Base-by-base conservation (phyloP, 2,888 invertebrate species). In the Galerucella pusilla region DNA sequence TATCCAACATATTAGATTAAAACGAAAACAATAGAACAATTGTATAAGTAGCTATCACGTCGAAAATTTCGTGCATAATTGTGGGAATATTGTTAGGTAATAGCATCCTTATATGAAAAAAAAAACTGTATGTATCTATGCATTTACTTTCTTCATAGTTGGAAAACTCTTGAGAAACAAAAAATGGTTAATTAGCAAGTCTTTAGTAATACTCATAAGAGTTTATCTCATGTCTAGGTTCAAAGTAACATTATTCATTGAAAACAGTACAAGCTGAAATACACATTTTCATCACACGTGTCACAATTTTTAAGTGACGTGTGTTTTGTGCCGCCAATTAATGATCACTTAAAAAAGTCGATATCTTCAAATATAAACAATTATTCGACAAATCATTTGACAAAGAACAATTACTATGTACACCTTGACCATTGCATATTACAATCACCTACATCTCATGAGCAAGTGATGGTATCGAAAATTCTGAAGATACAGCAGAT, bases 21-120 rank as follows among this genome's bases (percentile, higher is more conserved):
- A 45, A 46, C 11, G 46, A 42, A 65, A 65, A 65, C 64, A 65
- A 65, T 65, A 65, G 64, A 65, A 65, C 64, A 65, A 65, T 65
- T 65, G 64, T 65, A 46, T 65, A 65, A 65, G 64, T n/a, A 65
- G 64, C 42, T 65, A 65, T 65, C 64, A 46, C 64, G 35, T 65
- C 64, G 46, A 65, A 42, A 65, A 16, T 65, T 65, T 65, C 20
- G 16, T 65, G 20, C 64, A 65, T 65, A 63, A 63, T 63, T 63
- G 16, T 65, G 64, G n/a, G 64, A 65, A 65, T 20, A 46, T 46
- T 65, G 64, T 65, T 65, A 25, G 46, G 64, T 65, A 65, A 65
- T 65, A 46, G 11, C 20, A 65, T 65, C 20, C 28, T 61, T 61
- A 65, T 12, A 65, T 20, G 45, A 65, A 65, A 65, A 42, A 45